phyloP scores from a whole-genome alignment of 2,113 vertebrate species.

The Seriola dumerili region DNA sequence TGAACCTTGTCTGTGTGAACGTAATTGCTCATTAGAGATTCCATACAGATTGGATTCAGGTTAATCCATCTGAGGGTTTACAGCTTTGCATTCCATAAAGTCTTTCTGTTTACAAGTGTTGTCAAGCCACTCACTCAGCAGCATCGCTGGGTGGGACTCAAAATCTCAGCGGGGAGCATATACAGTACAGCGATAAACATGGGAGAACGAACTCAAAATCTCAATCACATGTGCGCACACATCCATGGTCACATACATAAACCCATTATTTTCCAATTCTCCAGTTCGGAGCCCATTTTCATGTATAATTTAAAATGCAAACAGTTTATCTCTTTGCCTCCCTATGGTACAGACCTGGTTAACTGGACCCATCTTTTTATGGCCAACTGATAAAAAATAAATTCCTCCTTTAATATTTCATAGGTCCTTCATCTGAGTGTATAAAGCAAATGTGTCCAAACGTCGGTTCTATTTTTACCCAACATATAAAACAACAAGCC shows the following conservation, averaged over 20 bases:
- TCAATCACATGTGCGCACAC: not conserved
- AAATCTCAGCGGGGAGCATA: slow-evolving; percentile 40
- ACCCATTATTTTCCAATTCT: slow-evolving; percentile 67
- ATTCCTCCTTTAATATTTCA: slow-evolving; percentile 81
- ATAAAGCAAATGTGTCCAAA: slow-evolving; percentile 66
- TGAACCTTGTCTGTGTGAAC: slow-evolving; percentile 68
- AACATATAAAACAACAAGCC: slow-evolving; percentile 48
- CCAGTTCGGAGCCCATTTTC: slow-evolving; percentile 59
- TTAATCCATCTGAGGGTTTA: slow-evolving; percentile 73
- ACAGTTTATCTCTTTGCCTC: slow-evolving; percentile 71
- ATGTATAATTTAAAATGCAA: slow-evolving; percentile 81
- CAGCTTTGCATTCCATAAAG: slow-evolving; percentile 65
- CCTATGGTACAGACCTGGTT: slow-evolving; percentile 62
- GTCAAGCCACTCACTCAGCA: slow-evolving; percentile 48
- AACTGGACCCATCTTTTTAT: slow-evolving; percentile 76
- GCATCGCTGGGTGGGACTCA: slow-evolving; percentile 38
- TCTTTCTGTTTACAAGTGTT: slow-evolving; percentile 63
- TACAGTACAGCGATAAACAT: slow-evolving; percentile 6
- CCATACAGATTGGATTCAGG: slow-evolving; percentile 74
- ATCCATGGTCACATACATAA: not conserved
- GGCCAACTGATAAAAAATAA: slow-evolving; percentile 74
- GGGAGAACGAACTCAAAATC: slow-evolving; percentile 16
- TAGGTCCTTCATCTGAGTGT: slow-evolving; percentile 64
- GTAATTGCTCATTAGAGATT: slow-evolving; percentile 82
- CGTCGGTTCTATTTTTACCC: slow-evolving; percentile 62